These are phyloP conservation scores for Tenthredo scrophulariae DNA, from an alignment of 2,888 invertebrate genomes.

Conservation along the genomic window DNA sequence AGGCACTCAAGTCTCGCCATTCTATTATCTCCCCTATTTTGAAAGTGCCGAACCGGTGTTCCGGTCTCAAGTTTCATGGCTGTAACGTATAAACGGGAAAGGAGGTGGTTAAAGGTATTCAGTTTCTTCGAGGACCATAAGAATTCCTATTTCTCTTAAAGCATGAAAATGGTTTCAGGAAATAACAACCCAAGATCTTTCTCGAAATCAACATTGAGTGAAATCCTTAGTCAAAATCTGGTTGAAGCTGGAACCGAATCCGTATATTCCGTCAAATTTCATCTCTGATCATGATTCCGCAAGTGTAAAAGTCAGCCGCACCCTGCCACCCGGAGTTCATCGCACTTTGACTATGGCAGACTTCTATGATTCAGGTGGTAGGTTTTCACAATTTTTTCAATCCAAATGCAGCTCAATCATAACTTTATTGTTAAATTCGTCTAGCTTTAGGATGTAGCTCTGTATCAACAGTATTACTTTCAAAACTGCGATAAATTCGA, in stretches of 20 bases:
- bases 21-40: background rate
- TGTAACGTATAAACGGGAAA: background rate
- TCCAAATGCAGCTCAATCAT: no score
- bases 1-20: background rate
- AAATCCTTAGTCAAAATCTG: background rate
- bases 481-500: background rate
- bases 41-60: background rate
- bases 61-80: background rate
- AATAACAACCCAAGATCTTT: background rate
- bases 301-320: no score
- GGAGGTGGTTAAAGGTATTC: background rate
- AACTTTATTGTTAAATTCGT: no score
- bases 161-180: background rate
- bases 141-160: background rate
- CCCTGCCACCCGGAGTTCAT: no score
- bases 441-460: no score
- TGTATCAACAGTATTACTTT: no score
- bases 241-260: background rate
- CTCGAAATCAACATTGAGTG: background rate
- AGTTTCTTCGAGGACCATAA: background rate
- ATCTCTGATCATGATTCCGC: background rate
- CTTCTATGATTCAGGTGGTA: background rate
- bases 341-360: no score
- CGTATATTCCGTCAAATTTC: background rate
- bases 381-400: no score